A percentile compares a stretch with the other conserved stretches of the same genome.
Evolutionary conservation across 2,797 vertebrate genomes (phyloP).

Genomic region (Sarcoramphus papa): DNA sequence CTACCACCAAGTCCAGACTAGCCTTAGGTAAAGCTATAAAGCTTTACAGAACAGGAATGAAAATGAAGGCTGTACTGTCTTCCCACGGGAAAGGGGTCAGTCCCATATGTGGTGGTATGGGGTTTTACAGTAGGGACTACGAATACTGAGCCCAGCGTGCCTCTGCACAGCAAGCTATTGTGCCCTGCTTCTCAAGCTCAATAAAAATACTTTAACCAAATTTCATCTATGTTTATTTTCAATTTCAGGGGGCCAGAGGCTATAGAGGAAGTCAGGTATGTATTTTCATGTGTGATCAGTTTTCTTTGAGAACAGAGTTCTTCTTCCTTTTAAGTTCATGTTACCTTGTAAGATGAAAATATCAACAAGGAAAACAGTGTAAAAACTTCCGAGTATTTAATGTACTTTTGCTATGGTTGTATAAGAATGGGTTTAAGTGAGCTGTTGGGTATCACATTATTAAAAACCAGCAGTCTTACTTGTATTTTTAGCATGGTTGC

Average conservation of each 20-base stretch:
- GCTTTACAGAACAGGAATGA: not conserved
- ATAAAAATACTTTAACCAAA: not conserved
- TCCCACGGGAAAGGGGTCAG: not conserved
- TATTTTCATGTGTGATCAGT: not conserved
- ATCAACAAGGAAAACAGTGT: not conserved
- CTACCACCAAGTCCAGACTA: not conserved
- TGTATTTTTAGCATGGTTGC: not conserved
- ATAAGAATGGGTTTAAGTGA: not conserved
- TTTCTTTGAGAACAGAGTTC: not conserved
- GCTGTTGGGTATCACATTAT: not conserved
- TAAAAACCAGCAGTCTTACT: not conserved
- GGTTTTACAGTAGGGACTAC: not conserved
- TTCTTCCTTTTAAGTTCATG: not conserved
- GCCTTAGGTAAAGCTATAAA: not conserved
- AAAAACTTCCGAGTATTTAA: not conserved
- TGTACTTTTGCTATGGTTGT: not conserved
- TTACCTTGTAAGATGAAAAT: not conserved
- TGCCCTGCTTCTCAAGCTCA: not conserved
- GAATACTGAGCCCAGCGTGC: not conserved
- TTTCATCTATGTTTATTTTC: not conserved
- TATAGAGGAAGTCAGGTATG: slow-evolving; percentile 79
- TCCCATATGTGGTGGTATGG: not conserved
- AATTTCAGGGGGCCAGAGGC: slow-evolving; percentile 80
- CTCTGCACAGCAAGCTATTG: not conserved
- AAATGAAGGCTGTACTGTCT: not conserved